Evolutionary conservation across 64 coral and sea anemone genomes (phyloP).

Genomic region (Pocillopora damicornis): DNA sequence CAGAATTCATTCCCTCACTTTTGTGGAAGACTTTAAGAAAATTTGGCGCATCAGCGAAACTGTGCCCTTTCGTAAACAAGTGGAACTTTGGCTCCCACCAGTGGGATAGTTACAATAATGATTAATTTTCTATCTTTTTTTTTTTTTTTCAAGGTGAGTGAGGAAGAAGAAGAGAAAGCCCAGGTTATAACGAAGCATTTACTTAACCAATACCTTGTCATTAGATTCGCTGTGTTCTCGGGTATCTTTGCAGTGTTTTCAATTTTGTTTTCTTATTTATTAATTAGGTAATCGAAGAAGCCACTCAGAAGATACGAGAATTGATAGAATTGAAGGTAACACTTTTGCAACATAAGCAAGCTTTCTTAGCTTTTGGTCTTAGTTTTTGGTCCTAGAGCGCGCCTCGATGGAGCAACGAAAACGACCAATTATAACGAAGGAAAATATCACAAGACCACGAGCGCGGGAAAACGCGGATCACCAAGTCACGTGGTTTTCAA

Average conservation of each 20-base stretch:
- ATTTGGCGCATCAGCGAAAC: too few species aligned
- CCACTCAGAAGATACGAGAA: conserved; percentile 14
- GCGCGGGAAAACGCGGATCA: too few species aligned
- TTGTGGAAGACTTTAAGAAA: too few species aligned
- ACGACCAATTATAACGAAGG: background rate
- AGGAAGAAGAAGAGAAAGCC: conserved; percentile 47
- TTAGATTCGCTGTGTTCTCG: background rate
- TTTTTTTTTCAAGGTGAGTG: conserved; percentile 29
- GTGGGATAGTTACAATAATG: background rate
- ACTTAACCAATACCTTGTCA: background rate
- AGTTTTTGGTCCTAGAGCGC: background rate
- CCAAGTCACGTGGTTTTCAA: too few species aligned
- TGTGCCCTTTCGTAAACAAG: too few species aligned
- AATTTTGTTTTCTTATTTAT: background rate
- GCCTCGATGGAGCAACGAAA: background rate
- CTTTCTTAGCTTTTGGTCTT: background rate
- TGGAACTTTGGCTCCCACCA: background rate
- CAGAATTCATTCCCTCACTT: too few species aligned
- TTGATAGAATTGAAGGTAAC: conserved; percentile 3
- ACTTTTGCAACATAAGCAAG: background rate
- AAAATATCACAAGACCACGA: too few species aligned
- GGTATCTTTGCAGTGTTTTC: background rate
- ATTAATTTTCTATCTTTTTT: background rate
- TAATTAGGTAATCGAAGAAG: background rate
- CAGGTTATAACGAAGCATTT: conserved; percentile 5